Base-by-base conservation (phyloP, 2,888 invertebrate species). In the Pasiphila rectangulata region DNA sequence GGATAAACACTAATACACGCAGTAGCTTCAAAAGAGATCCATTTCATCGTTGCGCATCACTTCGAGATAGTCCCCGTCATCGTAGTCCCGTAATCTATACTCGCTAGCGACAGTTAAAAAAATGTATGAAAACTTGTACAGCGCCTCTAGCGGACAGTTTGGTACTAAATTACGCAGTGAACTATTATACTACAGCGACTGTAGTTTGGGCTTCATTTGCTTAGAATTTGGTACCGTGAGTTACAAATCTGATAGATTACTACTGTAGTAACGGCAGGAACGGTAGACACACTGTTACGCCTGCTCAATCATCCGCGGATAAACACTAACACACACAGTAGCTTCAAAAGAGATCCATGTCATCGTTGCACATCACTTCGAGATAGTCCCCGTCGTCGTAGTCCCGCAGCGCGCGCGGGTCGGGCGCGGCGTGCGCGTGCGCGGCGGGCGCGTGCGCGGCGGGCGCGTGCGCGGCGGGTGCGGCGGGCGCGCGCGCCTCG, bases 31-130 rank as follows among this genome's bases (percentile, higher is more conserved):
- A 70, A 93, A 92, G 59, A 93, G 73, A 72, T 94, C 94, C 94
- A 94, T 94, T 43, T 90, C 91, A 49, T 93, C 92, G 50, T 91
- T 92, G 67, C 92, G 92, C 76, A 91, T 92, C 32, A 94, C 90
- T 64, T 94, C 94, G 41, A 94, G 85, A 75, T 91, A 92, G 72
- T 94, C 94, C 41, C 93, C 93, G 41, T 93, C 92, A 42, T 94
- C 93, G 53, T 82, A 83, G 12, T 69, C 64, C 2, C 72, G 78
- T 5, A 78, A n/a, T n/a, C n/a, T n/a, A n/a, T n/a, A n/a, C n/a
- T n/a, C n/a, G n/a, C n/a, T n/a, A n/a, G n/a, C n/a, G n/a, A n/a
- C n/a, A n/a, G n/a, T n/a, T n/a, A n/a, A n/a, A n/a, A n/a, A n/a
- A n/a, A n/a, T n/a, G n/a, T n/a, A n/a, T n/a, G n/a, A n/a, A n/a